Evolutionary conservation across 2,797 vertebrate genomes (phyloP), one percentile per base, ranked within the genome.

Genomic region (Bovichtus variegatus): DNA sequence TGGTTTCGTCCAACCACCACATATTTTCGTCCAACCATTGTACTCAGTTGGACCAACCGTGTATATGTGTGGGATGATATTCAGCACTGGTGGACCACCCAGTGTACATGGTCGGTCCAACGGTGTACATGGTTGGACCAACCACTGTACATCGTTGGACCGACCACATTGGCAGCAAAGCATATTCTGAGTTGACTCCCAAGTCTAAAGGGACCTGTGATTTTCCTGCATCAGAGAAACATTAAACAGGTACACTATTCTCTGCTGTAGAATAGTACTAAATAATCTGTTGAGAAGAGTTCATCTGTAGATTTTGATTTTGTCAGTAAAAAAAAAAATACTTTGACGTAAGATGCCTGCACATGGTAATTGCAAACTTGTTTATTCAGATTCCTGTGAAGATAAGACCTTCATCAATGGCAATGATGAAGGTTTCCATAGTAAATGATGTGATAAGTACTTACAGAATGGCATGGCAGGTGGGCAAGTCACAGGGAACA

Each of bases 181-280:
- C 16, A 64, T 27, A 38, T 36, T 15, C 34, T 21, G 36, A 36
- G 6, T 63, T 55, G 13, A 9, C 1, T 19, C 6, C 9, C 1
- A 64, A 15, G 46, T 47, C 34, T 47, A 38, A 62, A 54, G 13
- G 50, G 9, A 53, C 3, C 21, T n/a, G 21, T 23, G 12, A 41
- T 34, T 44, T 44, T 34, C 4, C 57, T 19, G 34, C 23, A 41
- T 25, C 66, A 46, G 31, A 57, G 23, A 74, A 61, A n/a, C 11
- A 50, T 51, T 74, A 59, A 51, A 15, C 68, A 87, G 84, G 85
- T 86, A 85, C 51, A 38, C 12, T 8, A 19, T 1, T 41, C 19
- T 31, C 58, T 57, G 27, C 9, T 50, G 3, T 53, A 44, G 8
- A 36, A 76, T n/a, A n/a, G n/a, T n/a, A n/a, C n/a, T n/a, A n/a